These are phyloP conservation scores for Merodon equestris DNA, from an alignment of 2,888 invertebrate species.

Conservation along the genomic window DNA sequence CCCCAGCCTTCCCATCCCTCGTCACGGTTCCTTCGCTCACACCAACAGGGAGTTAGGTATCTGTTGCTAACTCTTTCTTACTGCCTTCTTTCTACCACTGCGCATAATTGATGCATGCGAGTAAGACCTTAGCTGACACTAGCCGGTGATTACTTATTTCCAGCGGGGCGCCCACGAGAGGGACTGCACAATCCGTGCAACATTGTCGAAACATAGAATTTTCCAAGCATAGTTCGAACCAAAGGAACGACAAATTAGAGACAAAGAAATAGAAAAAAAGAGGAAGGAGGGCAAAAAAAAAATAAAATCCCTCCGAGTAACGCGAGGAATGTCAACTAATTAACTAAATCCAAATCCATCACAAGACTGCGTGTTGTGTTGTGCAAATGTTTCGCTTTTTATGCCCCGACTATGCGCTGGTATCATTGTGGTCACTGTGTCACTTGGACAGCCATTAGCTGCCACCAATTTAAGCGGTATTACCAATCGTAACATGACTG, in stretches of 20 bases:
- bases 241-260: conserved; percentile 27
- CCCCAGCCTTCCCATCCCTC: too few relatives aligned
- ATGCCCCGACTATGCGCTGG: conserved; percentile 1
- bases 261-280: conserved; percentile 37
- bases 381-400: conserved; percentile 29
- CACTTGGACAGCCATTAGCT: conserved; percentile 51
- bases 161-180: too few relatives aligned
- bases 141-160: too few relatives aligned
- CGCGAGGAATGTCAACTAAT: conserved; percentile 56
- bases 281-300: neutral
- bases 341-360: conserved; percentile 55
- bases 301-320: neutral
- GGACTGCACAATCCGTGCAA: neutral
- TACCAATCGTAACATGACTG: conserved; percentile 52
- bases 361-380: conserved; percentile 1
- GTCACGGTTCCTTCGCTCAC: too few relatives aligned
- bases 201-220: neutral
- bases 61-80: too few relatives aligned
- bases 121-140: too few relatives aligned
- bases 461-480: conserved; percentile 58
- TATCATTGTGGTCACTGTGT: conserved; percentile 58
- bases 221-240: neutral
- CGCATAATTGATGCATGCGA: too few relatives aligned
- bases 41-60: too few relatives aligned
- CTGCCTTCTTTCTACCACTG: too few relatives aligned